Evolutionary conservation across 2,888 invertebrate species (phyloP), one percentile per base, ranked within the genome.

Genomic region (Ectropis crepuscularia): DNA sequence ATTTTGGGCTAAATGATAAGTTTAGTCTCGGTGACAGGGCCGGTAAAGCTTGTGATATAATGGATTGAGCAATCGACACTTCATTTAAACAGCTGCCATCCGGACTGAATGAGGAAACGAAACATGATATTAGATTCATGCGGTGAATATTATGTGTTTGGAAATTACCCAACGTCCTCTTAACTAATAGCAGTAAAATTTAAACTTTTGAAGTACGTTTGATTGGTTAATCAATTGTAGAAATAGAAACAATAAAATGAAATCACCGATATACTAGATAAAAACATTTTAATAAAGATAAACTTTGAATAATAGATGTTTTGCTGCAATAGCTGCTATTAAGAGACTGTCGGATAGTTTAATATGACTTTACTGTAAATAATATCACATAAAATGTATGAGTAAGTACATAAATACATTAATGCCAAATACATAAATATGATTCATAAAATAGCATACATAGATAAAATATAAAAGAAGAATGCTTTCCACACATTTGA

Each of bases 81-180:
- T 93, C 93, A 72, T 90, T 93, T 80, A 92, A 69, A 84, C 92
- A 92, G 91, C 92, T 92, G 88, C 92, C 92, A 72, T 92, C 92
- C 77, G 92, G 92, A 87, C 92, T 92, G 81, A 77, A 82, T 77
- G 72, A 74, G 78, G 77, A 81, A 65, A 76, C 74, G 8, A 67
- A 71, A 71, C 73, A 77, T 65, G 67, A 70, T 63, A 74, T 82
- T 83, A 82, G 74, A 73, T 65, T 69, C 79, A 81, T 81, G 77
- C 80, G 70, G 74, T 79, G 77, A 72, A 36, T 28, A 12, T 39
- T 12, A 57, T 57, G 45, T 53, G 36, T 43, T 37, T 46, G 7
- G 36, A 28, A 28, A 28, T 28, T 28, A 28, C 16, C 16, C 16
- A 28, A 28, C 16, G 16, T 28, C 16, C 16, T 28, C 16, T 28